Evolutionary conservation across 2,888 invertebrate genomes (phyloP), one percentile per base, ranked within the genome.

Genomic region (Syrphus vitripennis): DNA sequence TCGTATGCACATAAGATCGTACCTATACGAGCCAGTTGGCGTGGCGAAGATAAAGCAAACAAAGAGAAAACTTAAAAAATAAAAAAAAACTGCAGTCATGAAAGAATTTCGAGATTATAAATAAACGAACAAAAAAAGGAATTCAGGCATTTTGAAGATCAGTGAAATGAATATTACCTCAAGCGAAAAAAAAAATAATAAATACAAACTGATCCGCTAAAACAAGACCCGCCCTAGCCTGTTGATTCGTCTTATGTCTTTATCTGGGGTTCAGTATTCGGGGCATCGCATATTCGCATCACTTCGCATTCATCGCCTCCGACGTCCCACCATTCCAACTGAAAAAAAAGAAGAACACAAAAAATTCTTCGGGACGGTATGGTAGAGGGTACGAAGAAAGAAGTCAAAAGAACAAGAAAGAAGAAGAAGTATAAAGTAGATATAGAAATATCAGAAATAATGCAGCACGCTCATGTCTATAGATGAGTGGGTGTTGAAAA

Each of bases 201-300:
- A 57, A 65, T 12, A n/a, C 21, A 50, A 29, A 29, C 34, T 45
- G 71, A 82, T 61, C 29, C 21, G 48, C 57, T 63, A 26, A 65
- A 57, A 34, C 63, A 67, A 80, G 84, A 81, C 76, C 80, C 81
- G 81, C 84, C 81, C 76, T 76, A 81, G 59, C 75, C 50, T 65
- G 50, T 67, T 48, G n/a, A 45, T 48, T 83, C 40, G 57, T 74
- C 34, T 55, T 76, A 59, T 40, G 37, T 19, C 69, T 19, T 29
- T 61, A 24, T n/a, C 42, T 63, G 45, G 34, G 50, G 48, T 50
- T 67, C 67, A n/a, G 67, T 50, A 42, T 61, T 78, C 65, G 57
- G 45, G 42, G 31, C 26, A 59, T 45, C 14, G 34, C 42, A 67
- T 19, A 31, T 63, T 65, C 31, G 31, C 24, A 50, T 21, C 31